These are phyloP conservation scores for Philereme transversata DNA, from an alignment of 2,888 invertebrate genomes.

Conservation along the genomic window DNA sequence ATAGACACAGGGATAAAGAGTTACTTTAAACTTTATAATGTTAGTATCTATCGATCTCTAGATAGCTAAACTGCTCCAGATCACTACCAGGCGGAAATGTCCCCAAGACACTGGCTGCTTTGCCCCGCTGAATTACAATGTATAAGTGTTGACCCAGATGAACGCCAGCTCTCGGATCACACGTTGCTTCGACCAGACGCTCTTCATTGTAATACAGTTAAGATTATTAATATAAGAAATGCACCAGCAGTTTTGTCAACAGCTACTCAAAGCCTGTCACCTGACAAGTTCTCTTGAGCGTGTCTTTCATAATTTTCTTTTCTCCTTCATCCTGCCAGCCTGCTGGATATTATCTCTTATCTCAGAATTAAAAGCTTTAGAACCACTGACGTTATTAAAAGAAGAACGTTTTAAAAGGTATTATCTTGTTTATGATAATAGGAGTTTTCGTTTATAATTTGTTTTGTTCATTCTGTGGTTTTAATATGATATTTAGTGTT, in stretches of 20 bases:
- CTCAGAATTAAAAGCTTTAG: conserved; percentile 52
- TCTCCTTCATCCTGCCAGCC: conserved; percentile 50
- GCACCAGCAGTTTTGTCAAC: conserved; percentile 6
- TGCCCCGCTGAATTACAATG: no score
- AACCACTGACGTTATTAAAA: conserved; percentile 21
- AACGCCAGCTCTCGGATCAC: no score
- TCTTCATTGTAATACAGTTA: no score
- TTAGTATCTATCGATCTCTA: no score
- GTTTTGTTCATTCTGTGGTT: conserved; percentile 1
- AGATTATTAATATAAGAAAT: background rate
- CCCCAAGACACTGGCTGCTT: no score
- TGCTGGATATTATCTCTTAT: conserved; percentile 61
- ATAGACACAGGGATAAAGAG: no score
- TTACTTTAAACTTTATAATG: no score
- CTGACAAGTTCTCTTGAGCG: conserved; percentile 56
- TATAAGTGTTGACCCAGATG: no score
- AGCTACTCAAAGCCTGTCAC: conserved; percentile 49
- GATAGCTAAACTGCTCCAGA: no score
- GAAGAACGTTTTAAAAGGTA: conserved; percentile 9
- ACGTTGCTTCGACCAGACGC: no score
- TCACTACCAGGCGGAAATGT: no score
- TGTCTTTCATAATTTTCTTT: conserved; percentile 65
- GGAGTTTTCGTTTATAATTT: conserved; percentile 9
- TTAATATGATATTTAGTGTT: conserved; percentile 1
- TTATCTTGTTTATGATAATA: conserved; percentile 24